A percentile compares a stretch with the other conserved stretches of the same genome.
Evolutionary conservation across 1,140 invertebrate genomes (phyloP).

Genomic region (Rhagoletis zephyria): DNA sequence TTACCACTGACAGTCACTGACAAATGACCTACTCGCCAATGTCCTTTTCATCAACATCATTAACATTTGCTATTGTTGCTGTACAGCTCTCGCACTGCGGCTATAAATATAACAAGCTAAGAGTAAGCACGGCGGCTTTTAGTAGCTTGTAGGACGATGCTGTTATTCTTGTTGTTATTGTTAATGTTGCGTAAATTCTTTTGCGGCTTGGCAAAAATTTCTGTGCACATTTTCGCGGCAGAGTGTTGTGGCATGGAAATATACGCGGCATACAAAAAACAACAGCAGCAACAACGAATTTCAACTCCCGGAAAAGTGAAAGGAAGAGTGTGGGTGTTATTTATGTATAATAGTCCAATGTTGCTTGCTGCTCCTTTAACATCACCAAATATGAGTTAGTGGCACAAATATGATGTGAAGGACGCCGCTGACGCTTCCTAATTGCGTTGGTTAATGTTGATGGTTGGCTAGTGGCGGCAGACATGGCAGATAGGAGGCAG

Average conservation of each 20-base stretch:
- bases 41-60: constrained; percentile 49
- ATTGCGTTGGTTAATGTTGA: constrained; percentile 30
- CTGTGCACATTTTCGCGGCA: constrained; percentile 45
- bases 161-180: background rate
- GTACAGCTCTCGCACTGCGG: background rate
- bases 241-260: constrained; percentile 29
- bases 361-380: background rate
- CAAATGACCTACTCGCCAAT: constrained; percentile 48
- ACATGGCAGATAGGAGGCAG: no score
- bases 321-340: no score
- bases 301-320: no score
- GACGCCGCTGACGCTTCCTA: constrained; percentile 26
- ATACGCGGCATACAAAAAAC: background rate
- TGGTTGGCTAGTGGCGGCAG: background rate
- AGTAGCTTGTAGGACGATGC: background rate
- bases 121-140: background rate
- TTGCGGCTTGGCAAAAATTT: constrained; percentile 37
- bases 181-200: constrained; percentile 52
- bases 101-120: background rate
- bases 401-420: constrained; percentile 44
- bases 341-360: background rate
- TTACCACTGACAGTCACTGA: constrained; percentile 5
- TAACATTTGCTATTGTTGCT: constrained; percentile 26
- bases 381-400: constrained; percentile 45
- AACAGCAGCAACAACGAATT: background rate